Evolutionary conservation across 2,113 vertebrate genomes (phyloP).

Genomic region (Pseudopipra pipra): DNA sequence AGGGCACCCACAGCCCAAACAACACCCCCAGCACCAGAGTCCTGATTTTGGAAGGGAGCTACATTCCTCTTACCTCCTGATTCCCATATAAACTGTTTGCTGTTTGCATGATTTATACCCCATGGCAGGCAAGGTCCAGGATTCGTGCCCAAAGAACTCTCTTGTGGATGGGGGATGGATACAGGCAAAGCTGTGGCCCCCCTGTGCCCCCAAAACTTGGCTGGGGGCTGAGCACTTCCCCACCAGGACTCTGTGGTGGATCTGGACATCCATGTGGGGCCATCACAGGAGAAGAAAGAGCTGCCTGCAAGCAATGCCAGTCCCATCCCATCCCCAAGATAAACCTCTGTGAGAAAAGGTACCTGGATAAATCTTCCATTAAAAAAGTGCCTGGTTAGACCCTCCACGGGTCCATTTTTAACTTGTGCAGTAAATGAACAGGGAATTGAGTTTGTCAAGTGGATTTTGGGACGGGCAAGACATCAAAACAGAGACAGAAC

Average conservation of each 20-base stretch:
- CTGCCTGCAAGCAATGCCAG: neutral
- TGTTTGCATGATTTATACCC: neutral
- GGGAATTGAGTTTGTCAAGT: neutral
- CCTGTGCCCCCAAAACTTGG: neutral
- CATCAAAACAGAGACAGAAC: neutral
- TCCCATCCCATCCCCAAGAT: neutral
- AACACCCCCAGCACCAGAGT: neutral
- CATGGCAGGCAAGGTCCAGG: neutral
- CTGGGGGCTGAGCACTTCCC: neutral
- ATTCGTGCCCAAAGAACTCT: accelerated
- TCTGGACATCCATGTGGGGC: neutral
- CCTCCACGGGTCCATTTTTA: neutral
- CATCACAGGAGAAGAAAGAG: neutral
- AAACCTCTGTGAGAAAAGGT: neutral
- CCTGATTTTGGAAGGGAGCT: neutral
- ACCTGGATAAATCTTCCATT: neutral
- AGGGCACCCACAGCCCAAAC: neutral
- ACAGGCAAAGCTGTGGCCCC: neutral
- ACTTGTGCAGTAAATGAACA: neutral
- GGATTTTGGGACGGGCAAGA: neutral
- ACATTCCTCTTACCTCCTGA: neutral
- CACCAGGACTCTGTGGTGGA: accelerated
- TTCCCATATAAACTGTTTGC: neutral
- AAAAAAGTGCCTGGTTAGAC: neutral
- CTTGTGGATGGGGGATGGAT: neutral